Evolutionary conservation across 2,797 vertebrate species (phyloP).

Genomic region (Mus minutoides): DNA sequence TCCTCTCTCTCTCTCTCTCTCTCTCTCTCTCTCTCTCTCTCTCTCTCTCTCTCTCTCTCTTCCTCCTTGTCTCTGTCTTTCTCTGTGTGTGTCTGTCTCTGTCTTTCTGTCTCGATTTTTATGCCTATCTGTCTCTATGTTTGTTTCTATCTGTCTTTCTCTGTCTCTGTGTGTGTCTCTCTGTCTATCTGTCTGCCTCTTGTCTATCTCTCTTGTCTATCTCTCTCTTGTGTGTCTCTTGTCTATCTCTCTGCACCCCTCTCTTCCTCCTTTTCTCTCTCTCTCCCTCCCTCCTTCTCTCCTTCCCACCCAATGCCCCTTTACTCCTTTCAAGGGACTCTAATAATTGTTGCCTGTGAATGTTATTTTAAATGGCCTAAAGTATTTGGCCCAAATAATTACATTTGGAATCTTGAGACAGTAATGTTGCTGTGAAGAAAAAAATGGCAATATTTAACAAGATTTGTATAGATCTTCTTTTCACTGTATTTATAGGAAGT

Average conservation of each 20-base stretch:
- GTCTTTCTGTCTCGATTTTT: not conserved
- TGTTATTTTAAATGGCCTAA: not conserved
- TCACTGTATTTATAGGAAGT: constrained; percentile 9
- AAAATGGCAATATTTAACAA: not conserved
- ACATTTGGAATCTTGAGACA: not conserved
- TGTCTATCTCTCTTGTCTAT: too few relatives aligned
- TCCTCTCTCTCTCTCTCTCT: not conserved
- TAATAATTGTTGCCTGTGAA: not conserved
- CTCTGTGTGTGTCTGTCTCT: too few relatives aligned
- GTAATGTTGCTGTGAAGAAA: not conserved
- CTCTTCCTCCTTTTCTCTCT: not conserved
- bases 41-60: not conserved
- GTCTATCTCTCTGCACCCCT: not conserved
- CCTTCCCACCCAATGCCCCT: not conserved
- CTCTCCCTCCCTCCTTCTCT: rapidly evolving
- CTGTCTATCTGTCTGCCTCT: too few relatives aligned
- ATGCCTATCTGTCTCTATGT: too few relatives aligned
- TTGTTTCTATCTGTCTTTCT: too few relatives aligned
- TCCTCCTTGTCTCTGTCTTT: too few relatives aligned
- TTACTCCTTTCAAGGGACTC: not conserved
- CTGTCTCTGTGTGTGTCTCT: too few relatives aligned
- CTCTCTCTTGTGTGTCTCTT: not conserved
- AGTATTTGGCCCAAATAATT: not conserved
- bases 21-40: not conserved
- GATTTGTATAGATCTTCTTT: not conserved